A percentile compares a stretch with the other conserved stretches of the same genome.
Conservation (phyloP, 64 coral and sea anemone genomes). For the Orbicella faveolata region DNA sequence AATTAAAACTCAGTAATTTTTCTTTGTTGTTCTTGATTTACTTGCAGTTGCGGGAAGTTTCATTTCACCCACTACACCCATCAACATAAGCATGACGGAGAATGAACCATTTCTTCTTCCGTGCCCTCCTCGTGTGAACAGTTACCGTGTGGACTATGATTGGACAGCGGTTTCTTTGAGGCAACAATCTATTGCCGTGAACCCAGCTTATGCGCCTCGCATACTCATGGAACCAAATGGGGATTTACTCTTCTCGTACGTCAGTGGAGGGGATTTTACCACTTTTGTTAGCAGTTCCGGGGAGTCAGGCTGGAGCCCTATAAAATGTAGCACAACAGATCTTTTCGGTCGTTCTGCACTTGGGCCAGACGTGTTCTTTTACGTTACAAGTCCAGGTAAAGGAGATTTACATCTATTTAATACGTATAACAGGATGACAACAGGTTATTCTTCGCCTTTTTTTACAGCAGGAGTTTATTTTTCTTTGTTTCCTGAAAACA, state of each 20-base stretch:
- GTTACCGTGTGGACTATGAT: not conserved
- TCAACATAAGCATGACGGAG: not conserved
- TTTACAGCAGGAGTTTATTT: too few species aligned
- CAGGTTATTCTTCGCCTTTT: too few species aligned
- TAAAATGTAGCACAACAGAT: not conserved
- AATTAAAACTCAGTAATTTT: not conserved
- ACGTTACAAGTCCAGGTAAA: not conserved
- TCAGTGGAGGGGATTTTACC: not conserved
- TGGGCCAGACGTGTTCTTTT: not conserved
- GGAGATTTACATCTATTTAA: too few species aligned
- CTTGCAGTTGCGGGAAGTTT: not conserved
- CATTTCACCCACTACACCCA: not conserved
- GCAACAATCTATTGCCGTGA: not conserved
- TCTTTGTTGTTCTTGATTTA: not conserved
- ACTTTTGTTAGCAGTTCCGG: not conserved
- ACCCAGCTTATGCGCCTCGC: not conserved
- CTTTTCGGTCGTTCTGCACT: not conserved
- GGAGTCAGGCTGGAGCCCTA: not conserved
- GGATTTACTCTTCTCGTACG: slow-evolving; percentile 13
- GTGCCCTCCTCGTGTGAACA: slow-evolving; percentile 25
- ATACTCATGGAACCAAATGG: slow-evolving; percentile 27
- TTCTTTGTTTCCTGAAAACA: too few species aligned
- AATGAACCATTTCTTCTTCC: not conserved
- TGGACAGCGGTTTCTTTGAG: not conserved
- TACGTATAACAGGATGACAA: too few species aligned